Conservation (phyloP, 2,888 invertebrate genomes). For the Drosophila ustulata region DNA sequence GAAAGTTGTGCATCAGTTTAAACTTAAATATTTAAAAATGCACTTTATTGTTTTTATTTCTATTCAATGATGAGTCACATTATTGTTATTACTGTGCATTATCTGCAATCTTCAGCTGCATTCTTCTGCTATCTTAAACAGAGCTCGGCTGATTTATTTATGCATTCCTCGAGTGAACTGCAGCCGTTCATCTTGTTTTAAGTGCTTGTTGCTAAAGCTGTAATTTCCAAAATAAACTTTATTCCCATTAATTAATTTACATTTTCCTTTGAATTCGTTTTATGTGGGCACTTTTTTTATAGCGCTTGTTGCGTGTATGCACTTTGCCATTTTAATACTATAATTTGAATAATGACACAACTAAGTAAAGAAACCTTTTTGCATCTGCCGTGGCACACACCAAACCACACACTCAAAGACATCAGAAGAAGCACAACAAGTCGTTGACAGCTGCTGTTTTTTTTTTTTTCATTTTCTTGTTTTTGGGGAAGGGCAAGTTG, state of each 20-base stretch:
- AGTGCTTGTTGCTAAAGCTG: not conserved
- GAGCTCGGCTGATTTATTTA: not conserved
- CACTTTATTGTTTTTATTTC: not conserved
- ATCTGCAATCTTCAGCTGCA: not conserved
- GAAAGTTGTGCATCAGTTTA: not conserved
- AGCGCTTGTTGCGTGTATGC: slow-evolving; percentile 1
- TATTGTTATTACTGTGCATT: too few species aligned
- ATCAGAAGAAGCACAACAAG: slow-evolving; percentile 5
- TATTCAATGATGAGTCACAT: too few species aligned
- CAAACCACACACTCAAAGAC: slow-evolving; percentile 24
- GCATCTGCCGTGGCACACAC: slow-evolving; percentile 50
- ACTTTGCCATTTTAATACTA: slow-evolving; percentile 30
- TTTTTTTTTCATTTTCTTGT: not conserved
- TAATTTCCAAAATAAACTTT: slow-evolving; percentile 7
- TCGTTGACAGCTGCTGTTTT: slow-evolving; percentile 61
- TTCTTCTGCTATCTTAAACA: not conserved
- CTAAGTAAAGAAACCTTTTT: slow-evolving; percentile 29
- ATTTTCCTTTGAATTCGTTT: slow-evolving; percentile 1
- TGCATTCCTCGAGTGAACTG: not conserved
- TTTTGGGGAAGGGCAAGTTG: slow-evolving; percentile 34
- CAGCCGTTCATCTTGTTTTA: not conserved
- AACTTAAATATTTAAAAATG: not conserved
- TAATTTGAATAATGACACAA: slow-evolving; percentile 50
- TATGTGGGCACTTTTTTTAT: slow-evolving; percentile 20
- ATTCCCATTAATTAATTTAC: slow-evolving; percentile 14